phyloP scores from a whole-genome alignment of 2,888 invertebrate species.

The Podabrus alpinus region DNA sequence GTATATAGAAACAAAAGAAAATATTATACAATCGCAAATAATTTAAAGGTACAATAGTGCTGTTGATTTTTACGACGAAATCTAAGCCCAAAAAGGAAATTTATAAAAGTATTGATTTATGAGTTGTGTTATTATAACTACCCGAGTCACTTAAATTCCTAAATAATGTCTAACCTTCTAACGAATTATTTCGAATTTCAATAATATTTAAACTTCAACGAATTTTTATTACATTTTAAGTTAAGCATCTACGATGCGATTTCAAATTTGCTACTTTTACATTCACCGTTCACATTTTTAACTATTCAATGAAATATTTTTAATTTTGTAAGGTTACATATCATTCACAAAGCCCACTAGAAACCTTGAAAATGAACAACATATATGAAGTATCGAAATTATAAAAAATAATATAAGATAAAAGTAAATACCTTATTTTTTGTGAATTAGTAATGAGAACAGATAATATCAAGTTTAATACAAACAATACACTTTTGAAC shows the following conservation, averaged over 20 bases:
- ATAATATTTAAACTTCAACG: too few relatives aligned
- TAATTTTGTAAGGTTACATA: neutral
- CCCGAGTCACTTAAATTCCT: neutral
- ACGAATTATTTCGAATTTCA: too few relatives aligned
- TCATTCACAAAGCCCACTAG: neutral
- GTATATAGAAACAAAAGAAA: too few relatives aligned
- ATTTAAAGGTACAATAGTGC: too few relatives aligned
- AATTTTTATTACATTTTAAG: neutral
- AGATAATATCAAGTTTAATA: neutral
- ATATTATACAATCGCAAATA: too few relatives aligned
- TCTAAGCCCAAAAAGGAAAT: neutral
- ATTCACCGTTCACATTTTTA: neutral
- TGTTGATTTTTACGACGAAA: neutral
- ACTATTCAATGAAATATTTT: neutral
- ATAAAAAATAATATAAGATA: neutral
- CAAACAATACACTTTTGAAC: slow-evolving; percentile 6
- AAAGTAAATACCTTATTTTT: slow-evolving; percentile 3
- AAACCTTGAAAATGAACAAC: neutral
- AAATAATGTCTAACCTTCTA: too few relatives aligned
- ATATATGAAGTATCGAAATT: neutral
- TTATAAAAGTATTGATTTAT: neutral
- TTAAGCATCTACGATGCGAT: neutral
- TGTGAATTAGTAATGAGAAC: neutral
- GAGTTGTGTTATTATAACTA: neutral
- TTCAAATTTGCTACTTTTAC: neutral